Base-by-base conservation (phyloP, 2,113 vertebrate species). In the Eulemur macaco region DNA sequence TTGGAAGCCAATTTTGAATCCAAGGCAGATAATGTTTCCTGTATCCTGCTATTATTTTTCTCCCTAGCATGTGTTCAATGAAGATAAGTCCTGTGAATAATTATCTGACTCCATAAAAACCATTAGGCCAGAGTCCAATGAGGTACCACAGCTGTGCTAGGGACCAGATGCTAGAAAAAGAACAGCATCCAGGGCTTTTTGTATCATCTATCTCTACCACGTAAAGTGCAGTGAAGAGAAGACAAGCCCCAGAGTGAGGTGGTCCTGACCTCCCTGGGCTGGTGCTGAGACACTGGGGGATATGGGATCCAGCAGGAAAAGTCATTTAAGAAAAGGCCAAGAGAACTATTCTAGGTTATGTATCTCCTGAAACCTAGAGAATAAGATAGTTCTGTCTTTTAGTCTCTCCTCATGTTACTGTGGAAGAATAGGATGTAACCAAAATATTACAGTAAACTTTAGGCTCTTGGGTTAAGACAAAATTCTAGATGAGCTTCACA, bases 11-110 rank as follows among this genome's bases (percentile, higher is more conserved):
- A 93, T 95, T 96, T 96, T 95, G n/a, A 96, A 94, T 74, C 64
- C 29, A 34, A 95, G 60, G 80, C 87, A 95, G 92, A 96, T 91
- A 97, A 82, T 92, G 54, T 85, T 96, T 94, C 78, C 90, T 90
- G 73, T 94, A 73, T 97, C 58, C 76, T 86, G 92, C 81, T 88
- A 81, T 97, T 96, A 96, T 89, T 97, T 97, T 95, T 83, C 95
- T 96, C 50, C 87, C 76, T 77, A 90, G 84, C 88, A 97, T 97
- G 91, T 97, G 95, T 90, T 95, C 93, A 91, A 23, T 92, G 71
- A 87, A 95, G 95, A 96, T 97, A 97, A 91, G 66, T 93, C 80
- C 34, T 71, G 37, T 96, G 90, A 96, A 88, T 94, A 91, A 97
- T 97, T 95, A 88, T 92, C 54, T 90, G 76, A 92, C 71, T 96